Percentiles rank a stretch among this genome's conserved stretches.
Evolutionary conservation across 2,888 invertebrate genomes (phyloP).

Genomic region (Uropetala carovei): DNA sequence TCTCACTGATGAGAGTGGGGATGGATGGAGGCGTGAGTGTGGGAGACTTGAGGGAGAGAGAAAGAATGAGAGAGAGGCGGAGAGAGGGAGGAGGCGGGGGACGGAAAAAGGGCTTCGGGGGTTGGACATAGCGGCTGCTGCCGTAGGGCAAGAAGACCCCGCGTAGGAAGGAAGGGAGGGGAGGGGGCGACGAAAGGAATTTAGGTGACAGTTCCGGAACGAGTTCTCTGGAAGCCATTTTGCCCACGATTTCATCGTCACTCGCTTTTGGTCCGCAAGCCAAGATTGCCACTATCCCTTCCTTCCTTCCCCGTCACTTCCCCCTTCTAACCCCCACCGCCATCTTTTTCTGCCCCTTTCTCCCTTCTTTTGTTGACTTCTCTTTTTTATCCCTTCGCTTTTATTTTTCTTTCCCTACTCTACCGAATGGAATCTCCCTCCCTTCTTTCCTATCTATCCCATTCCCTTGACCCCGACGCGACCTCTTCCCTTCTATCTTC

Average conservation of each 20-base stretch:
- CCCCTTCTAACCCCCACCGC: not conserved
- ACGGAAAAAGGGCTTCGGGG: slow-evolving; percentile 51
- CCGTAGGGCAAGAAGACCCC: not conserved
- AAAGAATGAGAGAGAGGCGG: not conserved
- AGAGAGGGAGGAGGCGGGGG: slow-evolving; percentile 50
- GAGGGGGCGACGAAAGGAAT: slow-evolving; percentile 49
- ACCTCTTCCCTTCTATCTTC: slow-evolving; percentile 35
- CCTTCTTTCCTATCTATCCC: not conserved
- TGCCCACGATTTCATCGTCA: slow-evolving; percentile 63
- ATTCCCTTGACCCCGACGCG: slow-evolving; percentile 27
- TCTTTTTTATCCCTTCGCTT: slow-evolving; percentile 32
- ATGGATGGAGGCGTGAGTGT: not conserved
- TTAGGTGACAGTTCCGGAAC: slow-evolving; percentile 64
- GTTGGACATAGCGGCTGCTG: slow-evolving; percentile 65
- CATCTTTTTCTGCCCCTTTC: not conserved
- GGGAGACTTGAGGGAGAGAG: slow-evolving; percentile 7
- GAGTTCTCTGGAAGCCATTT: slow-evolving; percentile 64
- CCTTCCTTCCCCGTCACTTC: not conserved
- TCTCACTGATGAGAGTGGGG: slow-evolving; percentile 49
- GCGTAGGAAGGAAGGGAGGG: not conserved
- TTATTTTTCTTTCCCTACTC: slow-evolving; percentile 3
- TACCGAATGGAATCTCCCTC: slow-evolving; percentile 41
- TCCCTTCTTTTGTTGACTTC: slow-evolving; percentile 15
- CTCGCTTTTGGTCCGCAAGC: slow-evolving; percentile 61
- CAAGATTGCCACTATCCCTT: slow-evolving; percentile 61